Conservation (phyloP, 2,888 invertebrate genomes). For the Callinectes sapidus region DNA sequence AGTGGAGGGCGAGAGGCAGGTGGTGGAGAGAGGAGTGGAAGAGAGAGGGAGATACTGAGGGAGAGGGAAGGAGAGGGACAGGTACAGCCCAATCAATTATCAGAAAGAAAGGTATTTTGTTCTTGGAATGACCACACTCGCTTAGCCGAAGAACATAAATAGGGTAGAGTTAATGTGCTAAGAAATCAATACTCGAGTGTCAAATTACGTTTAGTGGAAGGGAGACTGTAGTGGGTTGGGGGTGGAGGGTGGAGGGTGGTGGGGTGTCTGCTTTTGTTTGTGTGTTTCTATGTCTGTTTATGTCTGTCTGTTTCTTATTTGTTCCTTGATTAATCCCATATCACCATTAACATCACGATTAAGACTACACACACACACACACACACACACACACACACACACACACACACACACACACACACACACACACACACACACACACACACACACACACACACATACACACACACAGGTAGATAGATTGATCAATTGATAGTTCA, state of each 20-base stretch:
- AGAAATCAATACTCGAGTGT: too few species aligned
- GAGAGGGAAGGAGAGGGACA: too few species aligned
- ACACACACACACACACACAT: neutral
- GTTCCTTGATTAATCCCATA: too few species aligned
- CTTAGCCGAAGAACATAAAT: neutral
- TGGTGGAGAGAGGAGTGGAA: neutral
- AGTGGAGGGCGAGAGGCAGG: neutral
- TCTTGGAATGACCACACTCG: neutral
- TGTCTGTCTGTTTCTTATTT: neutral
- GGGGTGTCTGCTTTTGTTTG: neutral
- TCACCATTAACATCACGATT: too few species aligned
- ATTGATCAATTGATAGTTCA: too few species aligned
- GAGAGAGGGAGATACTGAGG: neutral
- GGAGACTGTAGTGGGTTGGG: neutral
- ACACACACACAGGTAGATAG: too few species aligned
- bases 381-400: neutral
- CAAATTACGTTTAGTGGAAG: too few species aligned
- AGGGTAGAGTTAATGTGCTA: neutral
- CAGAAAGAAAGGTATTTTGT: neutral
- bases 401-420: conserved; percentile 1
- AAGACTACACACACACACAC: neutral
- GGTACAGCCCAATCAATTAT: neutral
- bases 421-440: neutral
- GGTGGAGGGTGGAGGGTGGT: too few species aligned
- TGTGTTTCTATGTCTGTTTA: neutral